Evolutionary conservation across 2,113 vertebrate species (phyloP).

Genomic region (Gavialis gangeticus): DNA sequence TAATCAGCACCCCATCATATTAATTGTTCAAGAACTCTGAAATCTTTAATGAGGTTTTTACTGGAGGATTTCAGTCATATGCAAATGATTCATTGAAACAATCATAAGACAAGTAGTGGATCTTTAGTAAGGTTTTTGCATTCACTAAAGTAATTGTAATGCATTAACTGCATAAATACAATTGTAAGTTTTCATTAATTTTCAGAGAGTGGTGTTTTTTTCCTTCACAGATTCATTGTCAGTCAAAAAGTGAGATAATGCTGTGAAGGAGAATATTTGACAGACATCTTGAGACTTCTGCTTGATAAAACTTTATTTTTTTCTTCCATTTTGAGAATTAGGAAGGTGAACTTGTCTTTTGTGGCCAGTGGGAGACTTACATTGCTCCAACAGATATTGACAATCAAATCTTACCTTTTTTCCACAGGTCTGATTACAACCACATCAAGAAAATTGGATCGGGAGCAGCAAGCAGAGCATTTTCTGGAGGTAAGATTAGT

Average conservation of each 20-base stretch:
- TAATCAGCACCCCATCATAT: conserved; percentile 68
- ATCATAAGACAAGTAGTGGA: conserved; percentile 57
- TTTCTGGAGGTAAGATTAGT: conserved; percentile 89
- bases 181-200: conserved; percentile 1
- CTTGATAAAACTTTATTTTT: not conserved
- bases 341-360: conserved; percentile 44
- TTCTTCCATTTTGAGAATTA: conserved; percentile 17
- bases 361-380: not conserved
- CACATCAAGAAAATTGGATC: conserved; percentile 93
- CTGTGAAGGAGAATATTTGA: conserved; percentile 21
- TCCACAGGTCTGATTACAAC: conserved; percentile 93
- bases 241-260: conserved; percentile 13
- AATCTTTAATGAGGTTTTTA: conserved; percentile 62
- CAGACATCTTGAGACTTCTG: conserved; percentile 12
- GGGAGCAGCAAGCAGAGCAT: conserved; percentile 95
- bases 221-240: conserved; percentile 31
- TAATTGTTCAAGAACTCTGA: conserved; percentile 75
- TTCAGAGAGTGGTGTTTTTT: conserved; percentile 34
- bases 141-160: conserved; percentile 20
- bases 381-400: conserved; percentile 41
- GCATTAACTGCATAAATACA: not conserved
- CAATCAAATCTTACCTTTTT: conserved; percentile 71
- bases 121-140: conserved; percentile 24
- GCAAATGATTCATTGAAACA: conserved; percentile 71
- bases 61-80: conserved; percentile 60